These are phyloP conservation scores for Echinometra lucunter DNA, from an alignment of 53 echinoderm and acorn worm species.

Conservation along the genomic window DNA sequence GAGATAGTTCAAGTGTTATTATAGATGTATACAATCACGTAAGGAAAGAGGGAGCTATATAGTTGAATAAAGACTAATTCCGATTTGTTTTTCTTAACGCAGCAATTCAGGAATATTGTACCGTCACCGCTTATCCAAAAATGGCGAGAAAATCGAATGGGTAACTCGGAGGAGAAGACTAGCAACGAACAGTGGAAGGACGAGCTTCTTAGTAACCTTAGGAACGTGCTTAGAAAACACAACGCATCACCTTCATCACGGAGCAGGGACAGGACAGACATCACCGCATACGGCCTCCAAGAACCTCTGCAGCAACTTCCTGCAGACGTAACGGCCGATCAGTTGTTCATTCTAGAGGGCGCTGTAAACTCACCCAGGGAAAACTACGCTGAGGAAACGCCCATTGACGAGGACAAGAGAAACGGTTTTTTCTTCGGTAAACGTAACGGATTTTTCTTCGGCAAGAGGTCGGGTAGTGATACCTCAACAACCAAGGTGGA, in stretches of 20 bases:
- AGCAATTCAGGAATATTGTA: constrained; percentile 67
- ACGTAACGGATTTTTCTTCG: constrained; percentile 88
- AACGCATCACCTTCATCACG: constrained; percentile 36
- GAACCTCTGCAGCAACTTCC: constrained; percentile 28
- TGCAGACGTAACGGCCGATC: constrained; percentile 35
- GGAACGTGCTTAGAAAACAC: constrained; percentile 66
- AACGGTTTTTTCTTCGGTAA: constrained; percentile 90
- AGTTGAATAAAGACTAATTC: too few species aligned
- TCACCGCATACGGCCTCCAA: constrained; percentile 1
- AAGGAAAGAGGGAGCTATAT: too few species aligned
- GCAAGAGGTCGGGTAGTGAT: constrained; percentile 72
- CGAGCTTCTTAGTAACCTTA: constrained; percentile 65
- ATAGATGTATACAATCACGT: too few species aligned
- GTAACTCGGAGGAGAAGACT: not conserved
- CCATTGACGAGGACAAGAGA: constrained; percentile 62
- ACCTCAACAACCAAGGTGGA: constrained; percentile 5
- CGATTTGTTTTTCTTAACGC: not conserved
- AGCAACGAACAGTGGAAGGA: constrained; percentile 61
- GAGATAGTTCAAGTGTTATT: too few species aligned
- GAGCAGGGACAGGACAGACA: constrained; percentile 27
- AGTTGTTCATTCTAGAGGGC: constrained; percentile 45
- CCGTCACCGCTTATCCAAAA: constrained; percentile 57
- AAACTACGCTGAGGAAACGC: not conserved
- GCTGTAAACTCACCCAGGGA: not conserved
- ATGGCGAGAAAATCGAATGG: constrained; percentile 51